Evolutionary conservation across 2,888 invertebrate species (phyloP).

Genomic region (Nemapogon koenigi): DNA sequence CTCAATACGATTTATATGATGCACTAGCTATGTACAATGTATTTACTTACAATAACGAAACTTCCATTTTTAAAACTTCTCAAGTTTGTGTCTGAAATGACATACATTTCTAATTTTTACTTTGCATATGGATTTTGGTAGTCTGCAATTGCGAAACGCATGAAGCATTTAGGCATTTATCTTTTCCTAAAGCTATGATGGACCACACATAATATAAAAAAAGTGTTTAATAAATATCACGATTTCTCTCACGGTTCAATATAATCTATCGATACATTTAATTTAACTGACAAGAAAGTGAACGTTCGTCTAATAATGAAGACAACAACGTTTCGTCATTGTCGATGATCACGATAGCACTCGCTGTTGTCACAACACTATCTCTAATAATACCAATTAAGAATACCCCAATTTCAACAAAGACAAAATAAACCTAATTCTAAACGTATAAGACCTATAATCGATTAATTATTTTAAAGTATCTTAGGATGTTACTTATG

Average conservation of each 20-base stretch:
- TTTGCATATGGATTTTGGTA: too few relatives aligned
- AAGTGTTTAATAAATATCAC: too few relatives aligned
- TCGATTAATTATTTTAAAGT: conserved; percentile 16
- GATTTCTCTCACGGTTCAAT: conserved; percentile 51
- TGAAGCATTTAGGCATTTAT: too few relatives aligned
- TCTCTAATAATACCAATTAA: conserved; percentile 65
- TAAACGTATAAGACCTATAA: conserved; percentile 26
- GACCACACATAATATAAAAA: too few relatives aligned
- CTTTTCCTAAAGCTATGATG: too few relatives aligned
- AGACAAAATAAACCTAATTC: conserved; percentile 36
- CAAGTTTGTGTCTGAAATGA: too few relatives aligned
- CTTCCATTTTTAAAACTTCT: too few relatives aligned
- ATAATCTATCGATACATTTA: conserved; percentile 65
- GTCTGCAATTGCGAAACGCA: too few relatives aligned
- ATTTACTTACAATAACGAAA: too few relatives aligned
- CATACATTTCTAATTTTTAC: too few relatives aligned
- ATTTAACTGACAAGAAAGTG: conserved; percentile 64
- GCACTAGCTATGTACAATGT: too few relatives aligned
- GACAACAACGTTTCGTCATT: conserved; percentile 66
- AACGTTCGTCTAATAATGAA: conserved; percentile 64
- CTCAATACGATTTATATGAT: conserved; percentile 41
- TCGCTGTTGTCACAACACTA: conserved; percentile 63
- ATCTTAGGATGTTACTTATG: conserved; percentile 27
- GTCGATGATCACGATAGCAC: conserved; percentile 64
- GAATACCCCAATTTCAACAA: conserved; percentile 35